A percentile compares a stretch with the other conserved stretches of the same genome.
phyloP scores from a whole-genome alignment of 2,888 invertebrate species.

The Linnaemya tessellans region DNA sequence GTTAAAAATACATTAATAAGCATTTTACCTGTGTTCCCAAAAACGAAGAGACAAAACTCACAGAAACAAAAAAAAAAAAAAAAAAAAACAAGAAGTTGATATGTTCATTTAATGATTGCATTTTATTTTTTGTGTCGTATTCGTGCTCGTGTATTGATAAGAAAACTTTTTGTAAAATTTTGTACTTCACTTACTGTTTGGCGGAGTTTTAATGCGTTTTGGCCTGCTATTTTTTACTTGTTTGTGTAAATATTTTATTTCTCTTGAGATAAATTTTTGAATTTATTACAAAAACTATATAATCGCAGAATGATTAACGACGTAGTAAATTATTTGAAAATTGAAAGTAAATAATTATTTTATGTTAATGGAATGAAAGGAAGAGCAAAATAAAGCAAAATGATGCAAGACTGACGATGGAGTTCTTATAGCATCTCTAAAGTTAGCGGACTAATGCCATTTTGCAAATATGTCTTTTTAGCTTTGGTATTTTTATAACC shows the following conservation, averaged over 20 bases:
- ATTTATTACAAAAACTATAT: slow-evolving; percentile 58
- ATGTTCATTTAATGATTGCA: slow-evolving; percentile 66
- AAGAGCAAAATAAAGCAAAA: background rate
- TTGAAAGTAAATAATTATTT: slow-evolving; percentile 39
- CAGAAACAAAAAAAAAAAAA: slow-evolving; percentile 11
- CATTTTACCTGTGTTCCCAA: slow-evolving; percentile 51
- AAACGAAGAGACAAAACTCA: slow-evolving; percentile 31
- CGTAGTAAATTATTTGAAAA: slow-evolving; percentile 38
- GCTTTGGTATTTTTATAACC: no score
- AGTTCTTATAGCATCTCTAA: background rate
- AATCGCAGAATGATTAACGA: slow-evolving; percentile 58
- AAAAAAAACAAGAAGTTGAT: slow-evolving; percentile 36
- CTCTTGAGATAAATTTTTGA: slow-evolving; percentile 40
- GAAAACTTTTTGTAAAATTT: slow-evolving; percentile 49
- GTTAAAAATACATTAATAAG: slow-evolving; percentile 58
- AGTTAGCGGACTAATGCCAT: background rate
- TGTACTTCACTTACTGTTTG: slow-evolving; percentile 14
- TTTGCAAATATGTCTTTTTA: no score
- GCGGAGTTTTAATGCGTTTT: slow-evolving; percentile 26
- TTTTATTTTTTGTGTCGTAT: slow-evolving; percentile 8
- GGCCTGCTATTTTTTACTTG: background rate
- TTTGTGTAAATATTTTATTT: slow-evolving; percentile 31
- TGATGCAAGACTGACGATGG: background rate
- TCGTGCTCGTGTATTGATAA: slow-evolving; percentile 31
- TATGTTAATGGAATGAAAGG: background rate